Evolutionary conservation across 2,888 invertebrate genomes (phyloP), one percentile per base, ranked within the genome.

Genomic region (Halictus ligatus): DNA sequence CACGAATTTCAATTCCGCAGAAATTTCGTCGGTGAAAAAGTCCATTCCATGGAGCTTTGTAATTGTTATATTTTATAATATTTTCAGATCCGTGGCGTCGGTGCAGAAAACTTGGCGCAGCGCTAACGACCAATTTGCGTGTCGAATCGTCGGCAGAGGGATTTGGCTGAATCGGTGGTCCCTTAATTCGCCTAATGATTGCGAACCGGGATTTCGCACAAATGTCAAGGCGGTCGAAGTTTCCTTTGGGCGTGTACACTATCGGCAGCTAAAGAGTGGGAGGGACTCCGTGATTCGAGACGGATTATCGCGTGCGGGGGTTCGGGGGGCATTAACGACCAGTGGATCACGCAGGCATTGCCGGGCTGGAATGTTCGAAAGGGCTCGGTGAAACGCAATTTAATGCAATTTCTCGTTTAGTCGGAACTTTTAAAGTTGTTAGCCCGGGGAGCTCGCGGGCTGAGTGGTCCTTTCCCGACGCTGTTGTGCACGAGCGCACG

Each of bases 401-500:
- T 92, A 92, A 92, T 92, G 91, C 91, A 90, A 91, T 92, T 92
- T 90, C 89, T 88, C 91, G 86, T 89, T 89, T 85, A 88, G 85
- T 81, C 86, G 87, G 89, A 91, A 91, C 88, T 91, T 92, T 86
- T 88, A 88, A 92, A 88, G 89, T 90, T 86, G 92, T 92, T 92
- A 92, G 90, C 90, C 84, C 87, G 87, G 50, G 29, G 6, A 46
- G 25, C 15, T 46, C 25, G 48, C 79, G 81, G 83, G 86, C 84
- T 78, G 89, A 89, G 89, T 88, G 89, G 86, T 81, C 82, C 80
- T 73, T 86, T 85, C 81, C 78, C 83, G 78, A 71, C 71, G 60
- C 48, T 81, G 81, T 77, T 77, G 74, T 75, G 58, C 83, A 75
- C 83, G 78, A 75, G 75, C 78, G 78, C 86, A 82, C 78, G 48